Evolutionary conservation across 2,113 vertebrate species (phyloP), one percentile per base, ranked within the genome.

Genomic region (Desmodus rotundus): DNA sequence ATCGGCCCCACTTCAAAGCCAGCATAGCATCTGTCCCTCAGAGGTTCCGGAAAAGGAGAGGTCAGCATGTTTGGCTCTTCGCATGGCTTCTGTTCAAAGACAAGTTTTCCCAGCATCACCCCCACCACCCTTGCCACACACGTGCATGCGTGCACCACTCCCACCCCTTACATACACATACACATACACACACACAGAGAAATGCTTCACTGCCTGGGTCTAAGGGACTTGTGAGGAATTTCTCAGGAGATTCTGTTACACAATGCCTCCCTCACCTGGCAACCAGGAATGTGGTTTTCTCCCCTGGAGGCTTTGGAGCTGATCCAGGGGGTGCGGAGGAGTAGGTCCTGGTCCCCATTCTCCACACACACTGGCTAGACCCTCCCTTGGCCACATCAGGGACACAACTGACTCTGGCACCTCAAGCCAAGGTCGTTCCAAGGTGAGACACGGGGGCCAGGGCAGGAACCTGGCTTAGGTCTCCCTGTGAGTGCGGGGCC

Each of bases 1-100:
- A 3, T 7, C 74, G 73, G 85, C 78, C 78, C 89, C n/a, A 96
- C 97, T 97, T 98, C 97, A 98, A 98, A 98, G 97, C 78, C 85
- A 78, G 77, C 85, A 76, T 2, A 91, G 89, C 95, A 95, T 95
- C 86, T 96, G 95, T 78, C 91, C 65, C 87, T 84, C 76, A 52
- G n/a, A 38, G 56, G 31, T 67, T 97, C 95, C 17, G 3, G 94
- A 97, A 97, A 94, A 95, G 86, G 26, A 92, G 72, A 93, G 93
- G 94, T 86, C 94, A 76, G 73, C 36, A 24, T 74, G 76, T 84
- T 33, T 88, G 87, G 72, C 73, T 80, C 45, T 50, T 86, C 86
- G 54, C 72, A 56, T 19, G 72, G 94, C 74, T 94, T 70, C 93
- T 76, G 50, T 91, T 94, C 78, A 96, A 94, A 96, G 43, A 45